Conservation (phyloP, 2,888 invertebrate genomes). For the Artemia sinica region DNA sequence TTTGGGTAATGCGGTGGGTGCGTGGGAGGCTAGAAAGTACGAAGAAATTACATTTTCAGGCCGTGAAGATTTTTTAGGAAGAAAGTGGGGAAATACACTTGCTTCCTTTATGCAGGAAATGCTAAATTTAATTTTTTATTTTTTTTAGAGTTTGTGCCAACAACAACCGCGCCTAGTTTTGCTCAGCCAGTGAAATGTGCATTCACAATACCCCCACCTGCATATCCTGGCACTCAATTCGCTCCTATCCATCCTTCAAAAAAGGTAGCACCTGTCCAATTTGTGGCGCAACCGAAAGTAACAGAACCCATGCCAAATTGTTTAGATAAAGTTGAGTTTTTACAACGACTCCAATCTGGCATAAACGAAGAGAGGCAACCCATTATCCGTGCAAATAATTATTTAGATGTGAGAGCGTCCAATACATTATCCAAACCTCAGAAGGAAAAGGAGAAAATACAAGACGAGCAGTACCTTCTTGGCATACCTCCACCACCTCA, state of each 20-base stretch:
- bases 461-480: constrained; percentile 21
- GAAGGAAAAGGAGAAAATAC: constrained; percentile 21
- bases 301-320: neutral
- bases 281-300: constrained; percentile 19
- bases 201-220: constrained; percentile 24
- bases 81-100: too few species aligned
- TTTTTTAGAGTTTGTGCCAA: neutral
- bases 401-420: constrained; percentile 43
- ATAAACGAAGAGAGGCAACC: constrained; percentile 27
- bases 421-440: constrained; percentile 27
- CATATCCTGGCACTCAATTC: constrained; percentile 23
- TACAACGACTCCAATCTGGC: constrained; percentile 13
- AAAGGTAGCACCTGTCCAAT: constrained; percentile 20
- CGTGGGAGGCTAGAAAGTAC: constrained; percentile 34
- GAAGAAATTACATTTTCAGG: constrained; percentile 25
- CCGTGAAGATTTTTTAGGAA: constrained; percentile 18
- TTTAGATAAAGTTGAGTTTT: neutral
- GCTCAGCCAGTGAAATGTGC: neutral
- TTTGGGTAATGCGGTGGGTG: constrained; percentile 35
- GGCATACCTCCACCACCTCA: constrained; percentile 48
- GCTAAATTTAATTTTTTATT: neutral
- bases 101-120: too few species aligned
- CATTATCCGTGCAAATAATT: constrained; percentile 44
- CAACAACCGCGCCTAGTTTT: neutral
- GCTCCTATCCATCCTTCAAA: constrained; percentile 24